Evolutionary conservation across 2,888 invertebrate species (phyloP), one percentile per base, ranked within the genome.

Genomic region (Agonum fuliginosum): DNA sequence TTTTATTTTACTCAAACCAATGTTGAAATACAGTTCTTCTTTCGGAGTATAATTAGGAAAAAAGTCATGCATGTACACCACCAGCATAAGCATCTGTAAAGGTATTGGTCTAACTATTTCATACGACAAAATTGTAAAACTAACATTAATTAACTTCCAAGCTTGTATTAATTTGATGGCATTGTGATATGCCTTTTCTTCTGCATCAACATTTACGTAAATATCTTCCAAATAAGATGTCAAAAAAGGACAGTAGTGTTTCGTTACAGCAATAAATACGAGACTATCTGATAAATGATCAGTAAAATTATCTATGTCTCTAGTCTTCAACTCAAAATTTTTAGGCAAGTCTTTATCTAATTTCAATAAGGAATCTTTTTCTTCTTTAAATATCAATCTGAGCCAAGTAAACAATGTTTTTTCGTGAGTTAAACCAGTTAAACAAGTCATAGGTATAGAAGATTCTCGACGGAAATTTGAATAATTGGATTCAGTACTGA

Each of bases 171-270:
- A 84, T 30, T 89, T 85, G 79, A 89, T 88, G 0, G 90, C 90
- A 79, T 93, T 93, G 83, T 92, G 91, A 43, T 90, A 86, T 12
- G 87, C 83, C 84, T 88, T 86, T 78, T 87, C 84, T 62, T 82
- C 78, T 80, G 82, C 84, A 6, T 78, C 80, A 1, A 89, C 87
- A 20, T 84, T 81, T 41, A 87, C 80, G 81, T 89, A 89, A 80
- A 89, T 86, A 76, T 89, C 88, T 20, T 82, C 80, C 41, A 88
- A 86, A 65, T 88, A 84, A 0, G 88, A 83, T 27, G 83, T 82
- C 43, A 92, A 82, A 83, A 90, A 92, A 0, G 91, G 89, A 82
- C 92, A 92, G 81, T 90, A 89, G 58, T 87, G 87, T n/a, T 88
- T 83, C 58, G 91, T 89, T 2, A 89, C 85, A 3, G 90, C 88